A percentile compares a stretch with the other conserved stretches of the same genome.
Conservation (phyloP, 1,140 invertebrate species). For the Aphaenogaster ashmeadi region DNA sequence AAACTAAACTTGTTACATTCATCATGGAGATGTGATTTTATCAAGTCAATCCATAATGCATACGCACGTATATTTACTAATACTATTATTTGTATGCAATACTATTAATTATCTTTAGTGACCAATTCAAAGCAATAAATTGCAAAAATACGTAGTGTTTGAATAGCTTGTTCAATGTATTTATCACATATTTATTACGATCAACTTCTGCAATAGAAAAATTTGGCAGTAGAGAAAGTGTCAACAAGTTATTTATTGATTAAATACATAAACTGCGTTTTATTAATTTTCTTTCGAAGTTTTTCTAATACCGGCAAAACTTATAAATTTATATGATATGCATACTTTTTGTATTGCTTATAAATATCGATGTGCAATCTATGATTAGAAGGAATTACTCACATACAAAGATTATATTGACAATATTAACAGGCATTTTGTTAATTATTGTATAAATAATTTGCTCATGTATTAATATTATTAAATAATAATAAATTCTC, state of each 20-base stretch:
- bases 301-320: neutral
- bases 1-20: conserved; percentile 72
- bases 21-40: neutral
- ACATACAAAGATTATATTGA: neutral
- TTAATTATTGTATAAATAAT: conserved; percentile 21
- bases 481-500: conserved; percentile 14
- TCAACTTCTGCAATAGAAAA: neutral
- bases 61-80: neutral
- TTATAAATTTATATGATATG: neutral
- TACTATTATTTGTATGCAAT: conserved; percentile 18
- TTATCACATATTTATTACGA: neutral
- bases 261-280: neutral
- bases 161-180: neutral
- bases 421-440: neutral
- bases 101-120: neutral
- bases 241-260: neutral
- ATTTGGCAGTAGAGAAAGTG: neutral
- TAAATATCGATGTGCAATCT: neutral
- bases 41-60: conserved; percentile 1
- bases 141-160: neutral
- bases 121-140: neutral
- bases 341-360: neutral
- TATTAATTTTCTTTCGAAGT: neutral
- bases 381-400: neutral
- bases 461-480: neutral